These are phyloP conservation scores for Tridacna gigas DNA, from an alignment of 2,888 invertebrate species.

Conservation along the genomic window DNA sequence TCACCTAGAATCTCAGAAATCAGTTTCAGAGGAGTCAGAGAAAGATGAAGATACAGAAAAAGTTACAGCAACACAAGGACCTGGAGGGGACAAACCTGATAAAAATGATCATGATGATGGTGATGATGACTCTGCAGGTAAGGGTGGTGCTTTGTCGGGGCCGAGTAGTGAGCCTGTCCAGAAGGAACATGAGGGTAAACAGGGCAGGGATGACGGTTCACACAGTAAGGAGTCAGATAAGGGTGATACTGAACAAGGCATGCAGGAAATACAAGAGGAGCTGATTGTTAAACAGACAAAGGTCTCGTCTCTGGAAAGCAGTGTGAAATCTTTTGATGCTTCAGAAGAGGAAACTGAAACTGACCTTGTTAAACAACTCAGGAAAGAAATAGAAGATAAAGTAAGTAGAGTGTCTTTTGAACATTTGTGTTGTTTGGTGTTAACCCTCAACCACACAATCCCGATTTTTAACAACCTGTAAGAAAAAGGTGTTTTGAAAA, in stretches of 20 bases:
- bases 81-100: constrained; percentile 40
- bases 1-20: constrained; percentile 25
- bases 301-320: constrained; percentile 13
- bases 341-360: constrained; percentile 25
- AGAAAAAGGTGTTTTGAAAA: neutral
- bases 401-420: constrained; percentile 23
- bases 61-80: constrained; percentile 26
- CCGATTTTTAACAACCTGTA: neutral
- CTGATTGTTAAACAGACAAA: constrained; percentile 4
- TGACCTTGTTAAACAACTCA: constrained; percentile 38
- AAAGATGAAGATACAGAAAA: constrained; percentile 48
- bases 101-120: constrained; percentile 49
- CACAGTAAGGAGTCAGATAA: neutral
- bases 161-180: constrained; percentile 18
- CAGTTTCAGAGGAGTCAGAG: constrained; percentile 43
- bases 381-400: constrained; percentile 53
- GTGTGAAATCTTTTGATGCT: constrained; percentile 15
- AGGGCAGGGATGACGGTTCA: neutral
- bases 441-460: neutral
- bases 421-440: no score
- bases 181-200: constrained; percentile 21
- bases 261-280: constrained; percentile 16
- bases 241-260: neutral
- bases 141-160: constrained; percentile 37
- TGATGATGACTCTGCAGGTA: constrained; percentile 40